These are phyloP conservation scores for Felis catus DNA, from an alignment of 2,113 vertebrate species.

Conservation along the genomic window F.catus_Fca126_mat1.0 CM031428.1:28791501-28792000, in stretches of 20 bases:
- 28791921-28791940: slow-evolving; percentile 48
- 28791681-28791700: not conserved
- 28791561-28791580: not conserved
- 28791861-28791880: slow-evolving; percentile 32
- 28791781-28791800: not conserved
- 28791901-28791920: slow-evolving; percentile 75
- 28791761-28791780: not conserved
- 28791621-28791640: not conserved
- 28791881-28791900: slow-evolving; percentile 62
- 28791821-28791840: not conserved
- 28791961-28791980: slow-evolving; percentile 49
- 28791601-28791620: not conserved
- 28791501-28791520: not conserved
- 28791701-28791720: not conserved
- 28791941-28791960: slow-evolving; percentile 69
- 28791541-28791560: not conserved
- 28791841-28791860: not conserved
- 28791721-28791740: not conserved
- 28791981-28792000: slow-evolving; percentile 66
- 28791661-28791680: not conserved
- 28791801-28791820: not conserved
- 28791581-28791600: not conserved
- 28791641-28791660: not conserved
- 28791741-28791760: not conserved
- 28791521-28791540: not conserved